A percentile compares a stretch with the other conserved stretches of the same genome.
Conservation (phyloP, 2,113 vertebrate species). For the Buteo buteo region DNA sequence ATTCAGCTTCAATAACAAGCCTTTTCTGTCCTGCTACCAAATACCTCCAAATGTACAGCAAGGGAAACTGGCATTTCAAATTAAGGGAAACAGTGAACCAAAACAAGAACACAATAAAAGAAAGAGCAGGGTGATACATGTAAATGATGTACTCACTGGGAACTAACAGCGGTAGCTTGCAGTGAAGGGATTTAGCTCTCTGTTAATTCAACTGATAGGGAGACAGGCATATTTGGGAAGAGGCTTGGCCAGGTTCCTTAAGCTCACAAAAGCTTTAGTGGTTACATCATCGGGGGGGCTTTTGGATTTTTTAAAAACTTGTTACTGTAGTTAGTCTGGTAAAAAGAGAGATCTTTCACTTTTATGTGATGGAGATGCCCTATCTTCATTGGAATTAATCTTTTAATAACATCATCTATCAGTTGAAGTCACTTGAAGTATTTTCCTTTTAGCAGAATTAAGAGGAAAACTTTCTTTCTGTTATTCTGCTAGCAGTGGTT, state of each 20-base stretch:
- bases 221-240: neutral
- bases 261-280: neutral
- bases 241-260: constrained; percentile 5
- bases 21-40: constrained; percentile 47
- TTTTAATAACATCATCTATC: neutral
- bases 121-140: constrained; percentile 41
- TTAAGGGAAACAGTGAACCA: constrained; percentile 35
- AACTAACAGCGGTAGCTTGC: constrained; percentile 35
- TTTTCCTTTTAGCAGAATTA: neutral
- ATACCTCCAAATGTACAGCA: constrained; percentile 25
- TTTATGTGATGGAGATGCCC: neutral
- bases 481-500: neutral
- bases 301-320: neutral
- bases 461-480: neutral
- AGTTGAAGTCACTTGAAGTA: neutral
- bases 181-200: constrained; percentile 21
- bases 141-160: constrained; percentile 63
- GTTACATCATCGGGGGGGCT: neutral
- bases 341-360: neutral
- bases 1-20: constrained; percentile 63
- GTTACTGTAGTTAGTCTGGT: neutral
- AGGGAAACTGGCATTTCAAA: constrained; percentile 42
- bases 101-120: constrained; percentile 18
- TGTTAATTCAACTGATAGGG: constrained; percentile 21
- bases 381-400: neutral